Percentiles rank a stretch among this genome's conserved stretches.
These are phyloP conservation scores for Aphaenogaster floridana DNA, from an alignment of 1,140 invertebrate genomes.

Conservation along the genomic window DNA sequence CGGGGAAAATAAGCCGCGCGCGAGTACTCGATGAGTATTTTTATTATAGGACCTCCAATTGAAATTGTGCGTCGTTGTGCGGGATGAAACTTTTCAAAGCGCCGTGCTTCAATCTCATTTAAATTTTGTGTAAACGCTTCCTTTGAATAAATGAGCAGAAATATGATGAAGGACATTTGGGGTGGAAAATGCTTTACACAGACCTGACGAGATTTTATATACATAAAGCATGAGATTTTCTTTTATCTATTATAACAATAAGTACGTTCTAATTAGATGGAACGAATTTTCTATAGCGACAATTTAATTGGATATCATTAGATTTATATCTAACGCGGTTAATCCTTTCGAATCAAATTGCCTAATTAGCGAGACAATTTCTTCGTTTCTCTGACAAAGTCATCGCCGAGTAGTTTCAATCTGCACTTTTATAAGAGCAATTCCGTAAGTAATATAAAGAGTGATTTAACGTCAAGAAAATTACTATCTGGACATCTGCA, in stretches of 20 bases:
- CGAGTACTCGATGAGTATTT: conserved; percentile 2
- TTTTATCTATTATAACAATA: not conserved
- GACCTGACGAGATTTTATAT: not conserved
- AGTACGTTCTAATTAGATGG: not conserved
- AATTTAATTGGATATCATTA: not conserved
- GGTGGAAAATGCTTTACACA: not conserved
- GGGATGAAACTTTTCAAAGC: not conserved
- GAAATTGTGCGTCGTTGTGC: not conserved
- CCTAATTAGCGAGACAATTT: not conserved
- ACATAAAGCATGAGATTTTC: not conserved
- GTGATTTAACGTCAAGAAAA: not conserved
- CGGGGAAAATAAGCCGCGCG: conserved; percentile 9
- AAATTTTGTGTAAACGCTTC: not conserved
- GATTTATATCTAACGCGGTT: not conserved
- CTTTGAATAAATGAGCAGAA: not conserved
- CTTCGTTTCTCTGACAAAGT: not conserved
- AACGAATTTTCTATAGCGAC: not conserved
- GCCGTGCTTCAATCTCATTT: not conserved
- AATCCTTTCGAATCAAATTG: not conserved
- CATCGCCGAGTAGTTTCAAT: not conserved
- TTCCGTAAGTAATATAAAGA: not conserved
- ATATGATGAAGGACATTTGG: not conserved
- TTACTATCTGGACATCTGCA: not conserved
- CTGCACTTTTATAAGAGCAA: not conserved
- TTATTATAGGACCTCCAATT: not conserved